Conservation (phyloP, 30 jellyfish, hydroid and myxozoan genomes). For the Cassiopea andromeda region DNA sequence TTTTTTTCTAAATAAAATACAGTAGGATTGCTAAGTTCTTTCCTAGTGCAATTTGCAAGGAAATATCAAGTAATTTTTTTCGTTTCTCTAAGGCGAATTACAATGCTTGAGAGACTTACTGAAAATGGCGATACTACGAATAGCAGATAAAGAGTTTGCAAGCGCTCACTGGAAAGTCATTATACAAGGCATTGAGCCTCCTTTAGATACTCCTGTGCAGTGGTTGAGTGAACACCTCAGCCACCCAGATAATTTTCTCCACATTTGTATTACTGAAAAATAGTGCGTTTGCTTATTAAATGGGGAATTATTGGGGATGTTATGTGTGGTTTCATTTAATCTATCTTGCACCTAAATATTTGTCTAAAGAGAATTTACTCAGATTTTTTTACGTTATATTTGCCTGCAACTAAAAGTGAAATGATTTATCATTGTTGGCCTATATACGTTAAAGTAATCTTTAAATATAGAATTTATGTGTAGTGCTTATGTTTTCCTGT, state of each 20-base stretch:
- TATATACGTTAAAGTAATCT: no score
- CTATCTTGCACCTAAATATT: no score
- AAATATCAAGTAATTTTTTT: constrained; percentile 6
- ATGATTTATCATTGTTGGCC: no score
- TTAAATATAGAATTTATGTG: no score
- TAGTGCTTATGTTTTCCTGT: no score
- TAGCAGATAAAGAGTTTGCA: constrained; percentile 56
- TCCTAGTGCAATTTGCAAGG: constrained; percentile 8
- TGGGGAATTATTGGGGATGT: background rate
- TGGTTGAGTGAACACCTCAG: constrained; percentile 99
- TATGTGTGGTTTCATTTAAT: background rate
- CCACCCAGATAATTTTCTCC: constrained; percentile 96
- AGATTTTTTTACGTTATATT: no score
- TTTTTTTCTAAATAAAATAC: no score
- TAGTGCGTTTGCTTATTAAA: background rate
- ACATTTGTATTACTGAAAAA: constrained; percentile 63
- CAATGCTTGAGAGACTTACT: constrained; percentile 70
- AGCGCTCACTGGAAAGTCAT: constrained; percentile 73
- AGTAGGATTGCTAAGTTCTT: no score
- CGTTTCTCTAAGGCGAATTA: constrained; percentile 64
- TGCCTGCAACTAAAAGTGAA: no score
- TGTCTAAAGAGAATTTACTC: no score
- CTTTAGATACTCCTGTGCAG: constrained; percentile 94
- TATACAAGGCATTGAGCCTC: constrained; percentile 92
- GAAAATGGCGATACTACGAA: constrained; percentile 42